These are phyloP conservation scores for Lathamus discolor DNA, from an alignment of 2,113 vertebrate genomes.

Conservation along the genomic window DNA sequence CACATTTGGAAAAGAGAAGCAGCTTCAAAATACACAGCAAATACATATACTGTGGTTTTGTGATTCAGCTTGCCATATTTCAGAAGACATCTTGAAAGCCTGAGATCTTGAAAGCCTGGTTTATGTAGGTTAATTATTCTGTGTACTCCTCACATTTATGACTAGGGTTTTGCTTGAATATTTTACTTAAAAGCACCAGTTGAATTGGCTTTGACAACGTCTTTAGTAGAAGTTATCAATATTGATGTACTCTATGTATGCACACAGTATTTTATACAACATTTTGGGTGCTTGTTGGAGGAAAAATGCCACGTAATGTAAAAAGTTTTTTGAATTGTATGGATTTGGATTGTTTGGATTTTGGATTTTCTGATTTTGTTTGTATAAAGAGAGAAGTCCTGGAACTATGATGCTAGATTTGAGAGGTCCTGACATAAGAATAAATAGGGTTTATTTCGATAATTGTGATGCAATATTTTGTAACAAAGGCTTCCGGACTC, in stretches of 20 bases:
- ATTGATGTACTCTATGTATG: background rate
- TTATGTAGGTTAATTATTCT: background rate
- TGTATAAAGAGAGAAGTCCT: background rate
- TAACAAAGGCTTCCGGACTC: background rate
- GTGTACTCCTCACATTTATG: background rate
- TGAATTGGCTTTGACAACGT: background rate
- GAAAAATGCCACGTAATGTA: background rate
- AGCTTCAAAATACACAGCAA: background rate
- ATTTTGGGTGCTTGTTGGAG: background rate
- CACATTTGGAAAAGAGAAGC: background rate
- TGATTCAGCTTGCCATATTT: background rate
- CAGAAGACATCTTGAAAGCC: background rate
- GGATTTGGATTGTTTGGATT: background rate
- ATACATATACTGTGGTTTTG: background rate
- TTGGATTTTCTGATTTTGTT: background rate
- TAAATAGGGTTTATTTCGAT: background rate
- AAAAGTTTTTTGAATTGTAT: background rate
- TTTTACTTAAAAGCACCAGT: background rate
- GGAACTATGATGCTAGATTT: background rate
- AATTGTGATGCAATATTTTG: background rate
- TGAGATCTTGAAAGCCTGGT: background rate
- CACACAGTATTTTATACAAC: background rate
- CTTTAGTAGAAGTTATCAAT: background rate
- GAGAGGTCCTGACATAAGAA: background rate
- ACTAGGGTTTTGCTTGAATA: background rate